Evolutionary conservation across 2,113 vertebrate genomes (phyloP).

Genomic region (Rhinichthys klamathensis): DNA sequence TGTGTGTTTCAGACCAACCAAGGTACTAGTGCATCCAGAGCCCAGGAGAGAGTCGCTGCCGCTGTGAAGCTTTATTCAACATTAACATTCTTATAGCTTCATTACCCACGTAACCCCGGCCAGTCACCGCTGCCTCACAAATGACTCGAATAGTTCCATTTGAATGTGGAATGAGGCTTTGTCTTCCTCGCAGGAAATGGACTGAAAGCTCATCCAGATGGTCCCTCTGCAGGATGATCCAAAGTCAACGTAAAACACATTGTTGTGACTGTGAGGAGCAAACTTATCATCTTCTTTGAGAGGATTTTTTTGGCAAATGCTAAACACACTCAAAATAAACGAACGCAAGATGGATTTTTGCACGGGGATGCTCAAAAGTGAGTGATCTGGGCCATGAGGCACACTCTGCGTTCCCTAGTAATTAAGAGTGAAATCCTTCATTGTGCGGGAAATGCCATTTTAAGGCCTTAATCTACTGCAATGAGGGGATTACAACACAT

Average conservation of each 20-base stretch:
- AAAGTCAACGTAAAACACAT: neutral
- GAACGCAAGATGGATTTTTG: constrained; percentile 10
- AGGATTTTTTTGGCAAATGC: neutral
- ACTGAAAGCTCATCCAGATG: constrained; percentile 11
- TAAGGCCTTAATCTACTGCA: constrained; percentile 32
- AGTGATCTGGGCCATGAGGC: constrained; percentile 6
- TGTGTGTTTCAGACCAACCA: constrained; percentile 24
- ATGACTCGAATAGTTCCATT: neutral
- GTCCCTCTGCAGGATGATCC: constrained; percentile 9
- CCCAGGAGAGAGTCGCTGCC: neutral
- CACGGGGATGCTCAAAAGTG: neutral
- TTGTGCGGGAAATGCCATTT: constrained; percentile 18
- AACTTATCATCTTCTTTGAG: constrained; percentile 1
- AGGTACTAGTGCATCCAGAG: neutral
- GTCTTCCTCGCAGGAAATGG: constrained; percentile 1
- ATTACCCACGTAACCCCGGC: constrained; percentile 24
- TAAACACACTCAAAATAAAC: constrained; percentile 17
- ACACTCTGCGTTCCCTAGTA: neutral
- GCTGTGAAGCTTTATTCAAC: constrained; percentile 37
- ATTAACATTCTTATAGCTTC: constrained; percentile 30
- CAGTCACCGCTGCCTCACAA: constrained; percentile 8
- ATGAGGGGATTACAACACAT: constrained; percentile 30
- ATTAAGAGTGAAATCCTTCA: constrained; percentile 37
- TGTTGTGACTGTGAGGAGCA: constrained; percentile 20
- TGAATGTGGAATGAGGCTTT: constrained; percentile 27